Conservation (phyloP, 1,140 invertebrate genomes). For the Brachionus rubens region DNA sequence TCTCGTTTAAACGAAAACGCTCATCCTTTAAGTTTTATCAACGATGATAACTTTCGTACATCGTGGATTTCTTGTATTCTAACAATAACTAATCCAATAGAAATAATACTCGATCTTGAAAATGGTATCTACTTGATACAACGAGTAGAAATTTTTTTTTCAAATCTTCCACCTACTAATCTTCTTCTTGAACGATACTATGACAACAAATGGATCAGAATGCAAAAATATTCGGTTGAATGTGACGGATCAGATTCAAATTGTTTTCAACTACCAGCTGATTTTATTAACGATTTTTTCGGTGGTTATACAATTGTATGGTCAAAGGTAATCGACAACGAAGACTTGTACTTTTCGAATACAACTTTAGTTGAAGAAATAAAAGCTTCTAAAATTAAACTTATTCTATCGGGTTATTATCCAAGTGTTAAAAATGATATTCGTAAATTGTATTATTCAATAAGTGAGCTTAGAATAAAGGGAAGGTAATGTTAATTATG, state of each 20-base stretch:
- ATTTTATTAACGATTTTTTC: constrained; percentile 13
- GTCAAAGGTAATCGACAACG: background rate
- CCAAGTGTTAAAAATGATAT: constrained; percentile 22
- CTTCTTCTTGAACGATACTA: background rate
- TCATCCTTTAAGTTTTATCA: constrained; percentile 1
- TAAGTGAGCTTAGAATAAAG: constrained; percentile 96
- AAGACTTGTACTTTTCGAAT: background rate
- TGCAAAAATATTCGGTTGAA: constrained; percentile 1
- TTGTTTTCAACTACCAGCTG: constrained; percentile 3
- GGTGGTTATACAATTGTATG: constrained; percentile 32
- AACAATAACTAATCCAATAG: constrained; percentile 20
- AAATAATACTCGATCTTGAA: constrained; percentile 7
- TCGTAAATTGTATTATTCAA: constrained; percentile 77
- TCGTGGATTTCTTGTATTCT: constrained; percentile 30
- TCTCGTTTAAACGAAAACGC: background rate
- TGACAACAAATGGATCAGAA: background rate
- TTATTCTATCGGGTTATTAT: constrained; percentile 13
- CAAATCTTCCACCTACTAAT: background rate
- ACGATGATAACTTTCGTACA: constrained; percentile 28
- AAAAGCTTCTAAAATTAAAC: background rate
- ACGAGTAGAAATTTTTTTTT: constrained; percentile 40
- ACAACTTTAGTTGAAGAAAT: background rate
- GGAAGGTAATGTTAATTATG: constrained; percentile 68
- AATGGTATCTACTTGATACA: constrained; percentile 30
- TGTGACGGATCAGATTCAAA: background rate